These are phyloP conservation scores for Phytoseiulus persimilis DNA, from an alignment of 2,888 invertebrate species.

Conservation along the genomic window DNA sequence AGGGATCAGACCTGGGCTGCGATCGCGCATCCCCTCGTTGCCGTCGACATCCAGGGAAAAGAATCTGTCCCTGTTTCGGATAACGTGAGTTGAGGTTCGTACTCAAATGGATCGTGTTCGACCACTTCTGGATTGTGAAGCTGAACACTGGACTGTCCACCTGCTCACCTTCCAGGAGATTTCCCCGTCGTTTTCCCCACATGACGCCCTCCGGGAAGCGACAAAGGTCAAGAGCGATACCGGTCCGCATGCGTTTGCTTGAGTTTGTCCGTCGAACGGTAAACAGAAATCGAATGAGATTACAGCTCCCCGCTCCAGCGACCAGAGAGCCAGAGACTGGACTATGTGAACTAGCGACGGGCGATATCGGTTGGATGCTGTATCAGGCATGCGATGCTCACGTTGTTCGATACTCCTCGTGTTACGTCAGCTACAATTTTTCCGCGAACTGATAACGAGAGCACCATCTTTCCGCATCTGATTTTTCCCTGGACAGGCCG, in stretches of 20 bases:
- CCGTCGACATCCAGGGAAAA: no score
- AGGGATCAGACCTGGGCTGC: no score
- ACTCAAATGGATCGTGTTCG: no score
- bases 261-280: not conserved
- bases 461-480: not conserved
- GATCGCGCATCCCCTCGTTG: no score
- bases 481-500: not conserved
- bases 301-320: not conserved
- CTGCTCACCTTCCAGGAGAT: not conserved
- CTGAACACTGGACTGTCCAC: not conserved
- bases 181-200: not conserved
- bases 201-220: not conserved
- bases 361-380: not conserved
- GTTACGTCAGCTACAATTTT: not conserved
- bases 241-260: not conserved
- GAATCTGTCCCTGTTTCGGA: no score
- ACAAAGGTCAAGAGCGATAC: not conserved
- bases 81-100: no score
- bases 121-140: no score
- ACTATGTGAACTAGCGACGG: not conserved
- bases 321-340: not conserved
- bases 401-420: not conserved
- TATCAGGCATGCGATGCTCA: not conserved
- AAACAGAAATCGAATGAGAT: slow-evolving; percentile 5
- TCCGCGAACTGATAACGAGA: not conserved